Conservation (phyloP, 2,888 invertebrate genomes). For the Drosophila yooni region DNA sequence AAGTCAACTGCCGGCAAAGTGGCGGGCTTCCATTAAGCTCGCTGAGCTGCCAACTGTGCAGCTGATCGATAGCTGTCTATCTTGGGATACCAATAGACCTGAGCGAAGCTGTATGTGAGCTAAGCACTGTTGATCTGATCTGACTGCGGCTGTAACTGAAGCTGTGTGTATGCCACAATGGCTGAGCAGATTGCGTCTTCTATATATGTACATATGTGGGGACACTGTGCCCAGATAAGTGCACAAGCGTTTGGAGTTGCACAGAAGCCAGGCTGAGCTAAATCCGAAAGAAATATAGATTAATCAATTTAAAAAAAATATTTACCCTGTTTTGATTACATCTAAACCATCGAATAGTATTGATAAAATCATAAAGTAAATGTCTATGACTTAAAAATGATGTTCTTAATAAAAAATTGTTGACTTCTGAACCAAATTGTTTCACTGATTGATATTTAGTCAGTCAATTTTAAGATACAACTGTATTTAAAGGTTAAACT, state of each 20-base stretch:
- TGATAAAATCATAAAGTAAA: not conserved
- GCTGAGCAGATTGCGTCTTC: slow-evolving; percentile 15
- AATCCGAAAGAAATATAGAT: not conserved
- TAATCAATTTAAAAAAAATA: not conserved
- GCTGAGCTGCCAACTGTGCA: slow-evolving; percentile 79
- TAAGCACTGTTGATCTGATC: slow-evolving; percentile 39
- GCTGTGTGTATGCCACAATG: slow-evolving; percentile 13
- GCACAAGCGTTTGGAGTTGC: not conserved
- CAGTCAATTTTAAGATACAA: slow-evolving; percentile 2
- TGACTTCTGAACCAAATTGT: not conserved
- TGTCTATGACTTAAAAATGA: not conserved
- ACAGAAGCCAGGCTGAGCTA: not conserved
- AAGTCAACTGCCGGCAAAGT: slow-evolving; percentile 78
- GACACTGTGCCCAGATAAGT: slow-evolving; percentile 43
- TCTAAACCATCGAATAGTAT: not conserved
- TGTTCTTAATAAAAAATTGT: not conserved
- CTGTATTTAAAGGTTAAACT: not conserved
- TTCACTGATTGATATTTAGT: slow-evolving; percentile 42
- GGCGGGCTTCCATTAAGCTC: slow-evolving; percentile 79
- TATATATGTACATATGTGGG: not conserved
- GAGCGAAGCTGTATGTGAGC: slow-evolving; percentile 19
- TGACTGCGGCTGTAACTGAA: slow-evolving; percentile 19
- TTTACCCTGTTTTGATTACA: not conserved
- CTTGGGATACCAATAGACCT: slow-evolving; percentile 50
- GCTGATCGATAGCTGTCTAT: slow-evolving; percentile 78